Evolutionary conservation across 2,113 vertebrate genomes (phyloP).

Genomic region (Melanocharis versteri): DNA sequence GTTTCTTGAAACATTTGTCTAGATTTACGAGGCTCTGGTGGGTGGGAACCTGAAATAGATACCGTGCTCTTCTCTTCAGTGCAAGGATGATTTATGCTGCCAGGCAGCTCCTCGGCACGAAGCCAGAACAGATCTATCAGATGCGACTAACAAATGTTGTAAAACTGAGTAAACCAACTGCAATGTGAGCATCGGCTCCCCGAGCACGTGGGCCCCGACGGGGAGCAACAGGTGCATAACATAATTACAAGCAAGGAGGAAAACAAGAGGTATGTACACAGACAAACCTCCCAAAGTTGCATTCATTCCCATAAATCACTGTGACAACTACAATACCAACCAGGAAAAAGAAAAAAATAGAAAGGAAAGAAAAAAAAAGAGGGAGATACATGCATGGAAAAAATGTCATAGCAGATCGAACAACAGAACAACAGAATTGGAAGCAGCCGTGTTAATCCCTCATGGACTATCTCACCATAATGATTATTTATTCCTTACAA

Average conservation of each 20-base stretch:
- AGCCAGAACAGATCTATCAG: constrained; percentile 34
- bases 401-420: background rate
- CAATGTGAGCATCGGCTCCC: background rate
- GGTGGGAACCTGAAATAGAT: constrained; percentile 54
- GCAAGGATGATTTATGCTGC: constrained; percentile 53
- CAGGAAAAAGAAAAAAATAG: background rate
- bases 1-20: constrained; percentile 15
- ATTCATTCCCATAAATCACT: constrained; percentile 29
- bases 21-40: constrained; percentile 55
- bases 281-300: background rate
- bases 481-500: constrained; percentile 67
- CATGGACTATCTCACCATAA: constrained; percentile 35
- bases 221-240: constrained; percentile 40
- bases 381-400: background rate
- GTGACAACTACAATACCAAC: background rate
- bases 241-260: constrained; percentile 1
- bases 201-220: background rate
- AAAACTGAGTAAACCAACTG: constrained; percentile 25
- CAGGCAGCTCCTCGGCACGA: background rate
- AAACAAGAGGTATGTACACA: constrained; percentile 12
- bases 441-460: constrained; percentile 55
- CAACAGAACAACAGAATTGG: constrained; percentile 36
- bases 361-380: background rate
- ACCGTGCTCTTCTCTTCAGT: constrained; percentile 1
- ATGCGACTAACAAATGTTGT: constrained; percentile 10